phyloP scores from a whole-genome alignment of 1,140 invertebrate species.

The Drosophila varians region DNA sequence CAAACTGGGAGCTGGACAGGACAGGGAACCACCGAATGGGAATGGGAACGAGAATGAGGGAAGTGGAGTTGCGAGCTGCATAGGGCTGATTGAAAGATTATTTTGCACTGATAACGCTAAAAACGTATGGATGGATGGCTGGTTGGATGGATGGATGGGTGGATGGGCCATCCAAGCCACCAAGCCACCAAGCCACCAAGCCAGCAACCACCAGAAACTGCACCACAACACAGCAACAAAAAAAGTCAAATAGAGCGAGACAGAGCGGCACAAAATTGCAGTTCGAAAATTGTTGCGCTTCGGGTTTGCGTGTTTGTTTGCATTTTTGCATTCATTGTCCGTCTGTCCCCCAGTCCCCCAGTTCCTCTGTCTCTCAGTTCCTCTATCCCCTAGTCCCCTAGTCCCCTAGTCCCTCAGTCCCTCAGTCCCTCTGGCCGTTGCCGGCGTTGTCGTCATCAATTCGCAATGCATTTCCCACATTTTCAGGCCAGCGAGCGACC shows the following conservation, averaged over 20 bases:
- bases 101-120: constrained; percentile 82
- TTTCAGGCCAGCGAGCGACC: constrained; percentile 52
- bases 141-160: constrained; percentile 49
- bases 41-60: background rate
- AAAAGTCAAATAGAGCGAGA: constrained; percentile 75
- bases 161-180: constrained; percentile 41
- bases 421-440: constrained; percentile 1
- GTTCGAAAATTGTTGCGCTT: constrained; percentile 80
- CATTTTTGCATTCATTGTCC: constrained; percentile 71
- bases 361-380: constrained; percentile 24
- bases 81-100: constrained; percentile 82
- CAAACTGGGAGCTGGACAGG: background rate
- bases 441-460: constrained; percentile 53
- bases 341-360: constrained; percentile 19
- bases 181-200: constrained; percentile 10
- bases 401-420: constrained; percentile 27
- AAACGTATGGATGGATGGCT: constrained; percentile 79
- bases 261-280: constrained; percentile 63
- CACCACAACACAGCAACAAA: constrained; percentile 39
- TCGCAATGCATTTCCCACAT: constrained; percentile 79
- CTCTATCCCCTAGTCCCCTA: constrained; percentile 3
- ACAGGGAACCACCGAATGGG: background rate
- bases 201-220: constrained; percentile 8
- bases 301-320: constrained; percentile 78
- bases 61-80: constrained; percentile 26